A percentile compares a stretch with the other conserved stretches of the same genome.
phyloP scores from a whole-genome alignment of 2,888 invertebrate species.

The Siphonodentalium dalli region DNA sequence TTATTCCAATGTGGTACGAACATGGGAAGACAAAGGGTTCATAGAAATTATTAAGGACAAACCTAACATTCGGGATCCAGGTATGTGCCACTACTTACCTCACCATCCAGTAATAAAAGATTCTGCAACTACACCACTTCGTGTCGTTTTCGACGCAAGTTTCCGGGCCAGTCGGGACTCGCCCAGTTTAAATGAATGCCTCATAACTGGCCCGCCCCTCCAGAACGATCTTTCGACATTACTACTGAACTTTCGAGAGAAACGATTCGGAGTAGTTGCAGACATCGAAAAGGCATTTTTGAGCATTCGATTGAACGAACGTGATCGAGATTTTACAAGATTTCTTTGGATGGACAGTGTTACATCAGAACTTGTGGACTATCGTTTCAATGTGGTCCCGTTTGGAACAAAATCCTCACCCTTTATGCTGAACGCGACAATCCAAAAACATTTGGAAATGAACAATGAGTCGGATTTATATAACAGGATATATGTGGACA shows the following conservation, averaged over 20 bases:
- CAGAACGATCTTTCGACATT: slow-evolving; percentile 24
- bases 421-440: slow-evolving; percentile 22
- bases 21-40: slow-evolving; percentile 9
- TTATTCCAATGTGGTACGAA: slow-evolving; percentile 10
- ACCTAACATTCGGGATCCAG: not conserved
- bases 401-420: slow-evolving; percentile 27
- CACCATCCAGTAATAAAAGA: slow-evolving; percentile 19
- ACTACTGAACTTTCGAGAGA: slow-evolving; percentile 22
- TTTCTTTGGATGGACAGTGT: slow-evolving; percentile 28
- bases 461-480: not conserved
- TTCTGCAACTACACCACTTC: slow-evolving; percentile 20
- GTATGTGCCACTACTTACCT: slow-evolving; percentile 14
- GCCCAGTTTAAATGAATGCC: slow-evolving; percentile 29
- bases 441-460: slow-evolving; percentile 20
- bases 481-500: slow-evolving; percentile 21
- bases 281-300: slow-evolving; percentile 28
- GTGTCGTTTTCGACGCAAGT: slow-evolving; percentile 23
- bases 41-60: slow-evolving; percentile 3
- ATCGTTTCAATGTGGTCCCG: slow-evolving; percentile 18
- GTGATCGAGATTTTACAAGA: slow-evolving; percentile 19
- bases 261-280: slow-evolving; percentile 14
- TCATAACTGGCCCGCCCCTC: slow-evolving; percentile 10
- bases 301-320: slow-evolving; percentile 12
- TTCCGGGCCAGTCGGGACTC: slow-evolving; percentile 2
- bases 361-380: slow-evolving; percentile 7